These are phyloP conservation scores for Omphaloscelis lunosa DNA, from an alignment of 2,888 invertebrate genomes.

Conservation along the genomic window DNA sequence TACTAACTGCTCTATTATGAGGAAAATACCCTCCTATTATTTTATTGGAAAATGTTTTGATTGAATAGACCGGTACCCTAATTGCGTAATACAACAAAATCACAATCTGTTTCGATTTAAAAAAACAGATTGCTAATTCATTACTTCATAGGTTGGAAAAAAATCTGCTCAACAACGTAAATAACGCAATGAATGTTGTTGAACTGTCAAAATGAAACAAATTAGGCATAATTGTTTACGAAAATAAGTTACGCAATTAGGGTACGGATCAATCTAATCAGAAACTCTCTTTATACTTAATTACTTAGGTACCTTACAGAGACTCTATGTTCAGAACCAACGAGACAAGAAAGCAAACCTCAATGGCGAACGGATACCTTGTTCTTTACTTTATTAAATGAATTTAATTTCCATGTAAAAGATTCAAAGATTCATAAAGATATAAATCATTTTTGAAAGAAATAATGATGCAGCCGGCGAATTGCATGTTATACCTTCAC, in stretches of 20 bases:
- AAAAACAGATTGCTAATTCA: no score
- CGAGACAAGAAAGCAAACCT: not conserved
- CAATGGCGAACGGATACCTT: not conserved
- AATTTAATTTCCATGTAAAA: not conserved
- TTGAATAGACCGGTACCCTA: not conserved
- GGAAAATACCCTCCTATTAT: not conserved
- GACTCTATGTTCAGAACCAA: not conserved
- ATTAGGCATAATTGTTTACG: no score
- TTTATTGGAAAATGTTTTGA: slow-evolving; percentile 3
- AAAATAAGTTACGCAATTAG: no score
- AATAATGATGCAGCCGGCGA: slow-evolving; percentile 21
- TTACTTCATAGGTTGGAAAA: no score
- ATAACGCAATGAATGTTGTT: no score
- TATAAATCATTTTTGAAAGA: slow-evolving; percentile 5
- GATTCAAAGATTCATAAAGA: slow-evolving; percentile 6
- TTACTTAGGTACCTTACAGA: not conserved
- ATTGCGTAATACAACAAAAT: no score
- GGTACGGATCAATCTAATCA: not conserved
- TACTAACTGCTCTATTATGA: not conserved
- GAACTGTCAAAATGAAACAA: no score
- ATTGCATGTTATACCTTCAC: slow-evolving; percentile 45
- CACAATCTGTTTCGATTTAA: no score
- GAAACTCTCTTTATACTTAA: not conserved
- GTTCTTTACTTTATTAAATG: not conserved
- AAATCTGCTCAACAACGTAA: no score